phyloP scores from a whole-genome alignment of 2,888 invertebrate species.

The Dryobota labecula region DNA sequence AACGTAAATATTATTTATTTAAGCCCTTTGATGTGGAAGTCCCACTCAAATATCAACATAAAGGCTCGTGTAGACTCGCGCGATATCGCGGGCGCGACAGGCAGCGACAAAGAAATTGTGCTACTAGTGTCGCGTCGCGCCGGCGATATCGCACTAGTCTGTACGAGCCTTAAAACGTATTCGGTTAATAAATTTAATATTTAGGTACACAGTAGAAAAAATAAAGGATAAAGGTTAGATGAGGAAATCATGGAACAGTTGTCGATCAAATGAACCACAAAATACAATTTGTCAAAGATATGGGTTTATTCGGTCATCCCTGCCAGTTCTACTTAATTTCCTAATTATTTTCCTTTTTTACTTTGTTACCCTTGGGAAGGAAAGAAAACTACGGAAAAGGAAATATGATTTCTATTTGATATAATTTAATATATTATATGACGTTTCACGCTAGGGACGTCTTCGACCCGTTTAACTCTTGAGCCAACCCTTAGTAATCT shows the following conservation, averaged over 20 bases:
- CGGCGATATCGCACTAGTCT: too few species aligned
- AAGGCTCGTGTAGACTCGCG: too few species aligned
- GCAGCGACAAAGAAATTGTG: too few species aligned
- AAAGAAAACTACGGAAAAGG: constrained; percentile 9
- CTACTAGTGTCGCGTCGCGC: too few species aligned
- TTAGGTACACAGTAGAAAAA: too few species aligned
- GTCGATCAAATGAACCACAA: constrained; percentile 23
- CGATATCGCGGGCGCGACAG: too few species aligned
- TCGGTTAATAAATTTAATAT: constrained; percentile 6
- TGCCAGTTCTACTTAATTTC: constrained; percentile 23
- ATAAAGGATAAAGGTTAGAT: constrained; percentile 15
- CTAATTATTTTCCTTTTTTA: constrained; percentile 29
- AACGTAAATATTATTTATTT: background rate
- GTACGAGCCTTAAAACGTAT: too few species aligned
- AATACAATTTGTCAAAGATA: constrained; percentile 40
- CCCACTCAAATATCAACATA: too few species aligned
- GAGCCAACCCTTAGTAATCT: constrained; percentile 19
- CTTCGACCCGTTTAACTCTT: constrained; percentile 14
- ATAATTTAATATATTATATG: constrained; percentile 17
- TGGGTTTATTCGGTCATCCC: constrained; percentile 9
- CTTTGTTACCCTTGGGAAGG: constrained; percentile 13
- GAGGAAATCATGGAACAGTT: constrained; percentile 20
- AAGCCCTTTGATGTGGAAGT: constrained; percentile 7
- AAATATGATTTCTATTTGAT: constrained; percentile 6
- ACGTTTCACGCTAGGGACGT: constrained; percentile 13